Conservation (phyloP, 1,140 invertebrate genomes). For the Heterodera schachtii region DNA sequence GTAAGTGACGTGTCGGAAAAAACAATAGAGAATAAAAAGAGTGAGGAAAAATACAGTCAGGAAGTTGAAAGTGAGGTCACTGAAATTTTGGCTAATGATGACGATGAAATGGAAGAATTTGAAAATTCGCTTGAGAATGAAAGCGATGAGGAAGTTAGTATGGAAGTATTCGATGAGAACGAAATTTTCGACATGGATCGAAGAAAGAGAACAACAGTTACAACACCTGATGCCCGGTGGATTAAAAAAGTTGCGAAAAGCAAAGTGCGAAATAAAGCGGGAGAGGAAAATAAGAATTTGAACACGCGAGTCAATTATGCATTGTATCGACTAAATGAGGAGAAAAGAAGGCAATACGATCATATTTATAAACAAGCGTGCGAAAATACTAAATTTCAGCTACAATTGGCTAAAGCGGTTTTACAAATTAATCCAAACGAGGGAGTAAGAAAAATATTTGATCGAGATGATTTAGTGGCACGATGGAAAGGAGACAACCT, state of each 20-base stretch:
- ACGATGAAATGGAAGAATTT: too few species aligned
- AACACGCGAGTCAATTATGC: not conserved
- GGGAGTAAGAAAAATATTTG: not conserved
- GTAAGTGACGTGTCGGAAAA: too few species aligned
- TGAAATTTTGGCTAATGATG: too few species aligned
- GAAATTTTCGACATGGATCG: not conserved
- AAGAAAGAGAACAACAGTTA: not conserved
- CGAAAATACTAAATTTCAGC: constrained; percentile 42
- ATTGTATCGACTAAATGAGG: not conserved
- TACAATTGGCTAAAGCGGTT: not conserved
- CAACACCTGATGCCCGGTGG: not conserved
- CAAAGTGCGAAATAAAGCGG: not conserved
- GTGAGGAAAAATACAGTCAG: too few species aligned
- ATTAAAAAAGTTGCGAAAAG: not conserved
- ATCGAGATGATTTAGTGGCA: not conserved
- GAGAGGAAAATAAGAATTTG: not conserved
- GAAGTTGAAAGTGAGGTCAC: too few species aligned
- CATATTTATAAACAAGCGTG: not conserved
- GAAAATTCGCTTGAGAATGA: too few species aligned
- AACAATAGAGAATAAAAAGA: too few species aligned
- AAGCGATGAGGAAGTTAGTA: too few species aligned
- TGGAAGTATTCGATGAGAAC: too few species aligned
- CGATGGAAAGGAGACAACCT: not conserved
- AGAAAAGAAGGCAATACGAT: constrained; percentile 1
- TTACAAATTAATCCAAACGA: not conserved